Evolutionary conservation across 2,113 vertebrate species (phyloP), one percentile per base, ranked within the genome.

Genomic region (Seriola aureovittata): DNA sequence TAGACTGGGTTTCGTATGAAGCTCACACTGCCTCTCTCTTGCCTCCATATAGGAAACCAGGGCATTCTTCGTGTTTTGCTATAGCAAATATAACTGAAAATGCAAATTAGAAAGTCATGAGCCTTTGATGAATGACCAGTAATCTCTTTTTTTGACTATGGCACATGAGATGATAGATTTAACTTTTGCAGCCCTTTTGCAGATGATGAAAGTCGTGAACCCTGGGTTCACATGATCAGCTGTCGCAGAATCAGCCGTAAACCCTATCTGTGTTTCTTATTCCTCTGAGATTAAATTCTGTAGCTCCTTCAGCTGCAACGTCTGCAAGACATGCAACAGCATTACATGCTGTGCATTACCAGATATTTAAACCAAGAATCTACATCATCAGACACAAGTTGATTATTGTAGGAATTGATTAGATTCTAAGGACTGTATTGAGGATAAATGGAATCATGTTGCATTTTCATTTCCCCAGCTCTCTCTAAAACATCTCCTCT

Each of bases 221-320:
- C 58, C 23, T 54, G 50, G 32, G 13, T 23, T 68, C 54, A 73
- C 62, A 62, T 34, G 73, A 87, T 81, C 17, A 58, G 67, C 46
- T 71, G 78, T 75, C 46, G 62, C 78, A 63, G 46, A 82, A 71
- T 82, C 77, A 75, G 17, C 58, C 54, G 13, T 69, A 84, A 84
- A 23, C 80, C 17, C 11, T 38, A 10, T 89, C 57, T 79, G 21
- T 3, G 50, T 73, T 68, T 52, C 83, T 77, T 81, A 81, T 86
- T 85, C 25, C 68, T 50, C 3, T 59, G 46, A 89, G 78, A 91
- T 91, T 86, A 89, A 81, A 86, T 79, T 75, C 48, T 42, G 71
- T 60, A 42, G 40, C 46, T 23, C 62, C 38, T 34, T 29, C 11
- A 57, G 54, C 32, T 71, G 57, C 68, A 32, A 38, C 1, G 32